Percentiles rank a stretch among this genome's conserved stretches.
These are phyloP conservation scores for Hydractinia echinata DNA, from an alignment of 30 jellyfish, hydroid and myxozoan genomes.

Conservation along the genomic window DNA sequence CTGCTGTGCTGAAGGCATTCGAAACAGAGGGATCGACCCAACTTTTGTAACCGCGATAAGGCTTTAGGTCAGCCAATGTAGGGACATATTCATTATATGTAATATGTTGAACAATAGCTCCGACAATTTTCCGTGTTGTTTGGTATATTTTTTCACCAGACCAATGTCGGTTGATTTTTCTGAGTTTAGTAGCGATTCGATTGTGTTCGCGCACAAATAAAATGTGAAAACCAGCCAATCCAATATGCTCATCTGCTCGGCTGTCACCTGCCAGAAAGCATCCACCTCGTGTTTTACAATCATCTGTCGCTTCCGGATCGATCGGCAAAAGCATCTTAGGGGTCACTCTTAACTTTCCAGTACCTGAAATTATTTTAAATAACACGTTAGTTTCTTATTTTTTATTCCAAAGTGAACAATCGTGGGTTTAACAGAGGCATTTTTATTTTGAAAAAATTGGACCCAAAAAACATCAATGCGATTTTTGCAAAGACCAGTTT, in stretches of 20 bases:
- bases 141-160: slow-evolving; percentile 63
- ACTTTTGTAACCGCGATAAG: slow-evolving; percentile 55
- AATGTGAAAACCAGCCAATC: slow-evolving; percentile 63
- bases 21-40: slow-evolving; percentile 61
- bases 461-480: too few species aligned
- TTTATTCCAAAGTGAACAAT: too few species aligned
- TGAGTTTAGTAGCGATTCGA: slow-evolving; percentile 61
- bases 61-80: slow-evolving; percentile 46
- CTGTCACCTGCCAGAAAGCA: slow-evolving; percentile 89
- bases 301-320: slow-evolving; percentile 4
- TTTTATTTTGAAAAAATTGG: too few species aligned
- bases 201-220: slow-evolving; percentile 89
- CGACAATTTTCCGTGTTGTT: slow-evolving; percentile 80
- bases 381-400: too few species aligned
- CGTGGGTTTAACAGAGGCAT: too few species aligned
- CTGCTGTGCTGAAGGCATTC: slow-evolving; percentile 34
- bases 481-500: too few species aligned
- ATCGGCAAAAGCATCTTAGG: background rate
- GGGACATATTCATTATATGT: slow-evolving; percentile 70
- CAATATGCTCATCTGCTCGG: slow-evolving; percentile 81
- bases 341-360: slow-evolving; percentile 5
- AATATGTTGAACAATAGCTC: slow-evolving; percentile 85
- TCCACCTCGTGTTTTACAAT: slow-evolving; percentile 13
- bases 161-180: slow-evolving; percentile 71
- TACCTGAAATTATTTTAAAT: background rate